Conservation (phyloP, 2,797 vertebrate genomes). For the Triplophysa bombifrons region DNA sequence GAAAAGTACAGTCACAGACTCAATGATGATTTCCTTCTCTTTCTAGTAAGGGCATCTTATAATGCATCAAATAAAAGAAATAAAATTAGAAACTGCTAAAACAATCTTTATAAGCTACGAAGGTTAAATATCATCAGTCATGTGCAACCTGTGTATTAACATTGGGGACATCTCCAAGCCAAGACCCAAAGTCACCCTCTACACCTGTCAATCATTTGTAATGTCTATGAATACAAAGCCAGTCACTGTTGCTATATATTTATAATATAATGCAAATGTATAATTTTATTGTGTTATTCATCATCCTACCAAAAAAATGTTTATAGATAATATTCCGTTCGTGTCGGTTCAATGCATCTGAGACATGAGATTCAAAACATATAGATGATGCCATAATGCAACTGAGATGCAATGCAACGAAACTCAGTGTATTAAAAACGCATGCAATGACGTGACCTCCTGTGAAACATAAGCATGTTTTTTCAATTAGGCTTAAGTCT, state of each 20-base stretch:
- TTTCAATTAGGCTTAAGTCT: slow-evolving; percentile 21
- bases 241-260: background rate
- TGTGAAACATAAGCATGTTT: slow-evolving; percentile 23
- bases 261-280: background rate
- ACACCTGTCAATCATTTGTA: slow-evolving; percentile 13
- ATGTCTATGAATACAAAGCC: background rate
- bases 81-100: background rate
- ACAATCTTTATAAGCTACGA: background rate
- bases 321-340: background rate
- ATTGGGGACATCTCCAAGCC: background rate
- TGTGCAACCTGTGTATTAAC: background rate
- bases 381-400: background rate
- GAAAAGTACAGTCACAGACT: no score
- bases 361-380: background rate
- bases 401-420: background rate
- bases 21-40: background rate
- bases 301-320: background rate
- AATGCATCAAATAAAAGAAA: background rate
- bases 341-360: background rate
- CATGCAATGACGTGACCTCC: background rate
- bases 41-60: background rate
- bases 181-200: background rate
- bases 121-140: background rate
- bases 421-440: background rate
- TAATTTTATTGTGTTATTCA: background rate